These are phyloP conservation scores for Petrocephalus schoutedeni DNA, from an alignment of 2,797 vertebrate genomes.

Conservation along the genomic window DNA sequence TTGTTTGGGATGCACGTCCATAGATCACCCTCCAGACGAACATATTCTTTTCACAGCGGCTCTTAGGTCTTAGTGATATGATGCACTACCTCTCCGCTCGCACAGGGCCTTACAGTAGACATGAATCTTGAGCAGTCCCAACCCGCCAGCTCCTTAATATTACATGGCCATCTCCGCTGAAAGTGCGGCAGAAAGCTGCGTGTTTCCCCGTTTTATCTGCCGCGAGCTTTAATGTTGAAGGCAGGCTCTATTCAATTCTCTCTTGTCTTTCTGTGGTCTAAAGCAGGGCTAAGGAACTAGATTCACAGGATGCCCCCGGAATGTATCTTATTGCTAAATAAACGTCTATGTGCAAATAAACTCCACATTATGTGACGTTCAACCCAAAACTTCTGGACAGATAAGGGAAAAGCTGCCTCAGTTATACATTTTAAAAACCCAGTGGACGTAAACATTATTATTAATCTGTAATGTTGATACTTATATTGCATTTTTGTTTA, in stretches of 20 bases:
- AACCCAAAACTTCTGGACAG: background rate
- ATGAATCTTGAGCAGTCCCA: constrained; percentile 7
- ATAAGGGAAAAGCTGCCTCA: background rate
- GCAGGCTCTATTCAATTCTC: constrained; percentile 33
- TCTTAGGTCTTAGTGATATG: background rate
- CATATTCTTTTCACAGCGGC: background rate
- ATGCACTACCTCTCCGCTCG: background rate
- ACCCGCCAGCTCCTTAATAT: background rate
- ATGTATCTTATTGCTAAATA: background rate
- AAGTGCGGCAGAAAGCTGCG: background rate
- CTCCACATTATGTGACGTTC: background rate
- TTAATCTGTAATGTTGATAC: background rate
- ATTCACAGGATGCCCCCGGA: background rate
- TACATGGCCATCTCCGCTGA: background rate
- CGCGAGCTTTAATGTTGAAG: constrained; percentile 7
- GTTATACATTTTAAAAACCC: background rate
- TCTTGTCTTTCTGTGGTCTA: background rate
- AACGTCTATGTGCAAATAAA: background rate
- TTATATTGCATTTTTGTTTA: background rate
- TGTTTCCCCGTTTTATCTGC: background rate
- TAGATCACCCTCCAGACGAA: constrained; percentile 11
- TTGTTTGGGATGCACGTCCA: background rate
- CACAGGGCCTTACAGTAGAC: background rate
- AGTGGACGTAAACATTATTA: background rate
- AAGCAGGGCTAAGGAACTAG: background rate